These are phyloP conservation scores for Dermatemys mawii DNA, from an alignment of 2,113 vertebrate species.

Conservation along the genomic window DNA sequence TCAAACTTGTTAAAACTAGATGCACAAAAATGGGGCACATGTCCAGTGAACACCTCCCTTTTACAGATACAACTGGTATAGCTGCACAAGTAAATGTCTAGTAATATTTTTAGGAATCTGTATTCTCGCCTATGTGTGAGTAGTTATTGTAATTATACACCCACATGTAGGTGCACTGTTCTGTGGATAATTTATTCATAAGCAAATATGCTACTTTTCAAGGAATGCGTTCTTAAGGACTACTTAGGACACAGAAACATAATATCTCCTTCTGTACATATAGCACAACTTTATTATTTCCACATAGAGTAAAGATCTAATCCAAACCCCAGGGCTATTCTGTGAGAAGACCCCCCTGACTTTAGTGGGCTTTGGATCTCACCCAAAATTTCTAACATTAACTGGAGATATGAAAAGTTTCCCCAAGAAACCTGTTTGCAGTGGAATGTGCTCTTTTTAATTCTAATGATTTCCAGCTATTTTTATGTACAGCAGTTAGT, in stretches of 20 bases:
- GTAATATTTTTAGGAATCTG: not conserved
- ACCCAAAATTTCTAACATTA: not conserved
- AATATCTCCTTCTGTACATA: not conserved
- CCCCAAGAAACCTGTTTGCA: not conserved
- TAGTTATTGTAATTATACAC: not conserved
- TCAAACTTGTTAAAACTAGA: not conserved
- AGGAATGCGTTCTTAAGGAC: not conserved
- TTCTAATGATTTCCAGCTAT: slow-evolving; percentile 48
- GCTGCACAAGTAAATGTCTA: not conserved
- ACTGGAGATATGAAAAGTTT: not conserved
- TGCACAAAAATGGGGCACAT: not conserved
- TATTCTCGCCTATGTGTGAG: not conserved
- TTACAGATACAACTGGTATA: not conserved
- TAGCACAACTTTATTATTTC: not conserved
- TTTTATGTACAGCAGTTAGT: slow-evolving; percentile 70
- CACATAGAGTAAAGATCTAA: not conserved
- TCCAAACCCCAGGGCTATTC: not conserved
- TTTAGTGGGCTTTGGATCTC: not conserved
- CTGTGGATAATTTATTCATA: not conserved
- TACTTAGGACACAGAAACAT: not conserved
- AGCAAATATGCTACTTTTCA: not conserved
- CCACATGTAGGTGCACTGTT: not conserved
- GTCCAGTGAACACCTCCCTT: not conserved
- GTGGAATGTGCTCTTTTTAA: not conserved
- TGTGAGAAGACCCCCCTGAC: not conserved